These are phyloP conservation scores for Oxygymnocypris stewartii DNA, from an alignment of 2,113 vertebrate genomes.

Conservation along the genomic window DNA sequence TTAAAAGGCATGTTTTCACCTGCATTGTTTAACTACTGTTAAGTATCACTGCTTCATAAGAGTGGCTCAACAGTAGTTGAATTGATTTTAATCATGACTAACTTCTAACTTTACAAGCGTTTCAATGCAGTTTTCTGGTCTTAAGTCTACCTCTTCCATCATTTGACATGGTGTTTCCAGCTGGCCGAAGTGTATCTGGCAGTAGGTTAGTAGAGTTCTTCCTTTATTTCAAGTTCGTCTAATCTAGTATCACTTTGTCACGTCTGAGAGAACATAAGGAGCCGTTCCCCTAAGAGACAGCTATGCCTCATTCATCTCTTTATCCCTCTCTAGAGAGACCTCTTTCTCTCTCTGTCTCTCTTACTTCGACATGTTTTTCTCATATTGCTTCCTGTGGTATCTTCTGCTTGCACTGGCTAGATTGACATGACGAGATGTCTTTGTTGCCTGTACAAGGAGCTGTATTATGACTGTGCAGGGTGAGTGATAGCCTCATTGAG, in stretches of 20 bases:
- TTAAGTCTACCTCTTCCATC: neutral
- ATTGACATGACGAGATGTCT: slow-evolving; percentile 9
- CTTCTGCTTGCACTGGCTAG: slow-evolving; percentile 52
- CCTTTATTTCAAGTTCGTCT: slow-evolving; percentile 7
- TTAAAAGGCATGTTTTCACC: neutral
- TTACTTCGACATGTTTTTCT: slow-evolving; percentile 37
- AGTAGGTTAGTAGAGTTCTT: slow-evolving; percentile 16
- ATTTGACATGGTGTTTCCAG: neutral
- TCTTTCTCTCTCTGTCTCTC: slow-evolving; percentile 58
- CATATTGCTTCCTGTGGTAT: slow-evolving; percentile 42
- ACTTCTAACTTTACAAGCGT: neutral
- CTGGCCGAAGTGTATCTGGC: neutral
- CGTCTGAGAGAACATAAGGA: slow-evolving; percentile 35
- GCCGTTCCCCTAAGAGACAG: slow-evolving; percentile 23
- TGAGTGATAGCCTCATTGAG: neutral
- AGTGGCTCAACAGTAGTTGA: neutral
- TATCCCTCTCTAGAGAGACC: slow-evolving; percentile 51
- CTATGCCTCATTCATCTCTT: slow-evolving; percentile 61
- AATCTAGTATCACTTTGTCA: slow-evolving; percentile 12
- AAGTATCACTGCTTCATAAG: neutral
- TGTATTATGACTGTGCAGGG: neutral
- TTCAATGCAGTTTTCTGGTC: neutral
- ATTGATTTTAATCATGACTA: neutral
- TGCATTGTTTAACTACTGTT: no score
- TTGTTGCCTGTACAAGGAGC: neutral